Evolutionary conservation across 2,888 invertebrate species (phyloP).

Genomic region (Drosophila koepferae): DNA sequence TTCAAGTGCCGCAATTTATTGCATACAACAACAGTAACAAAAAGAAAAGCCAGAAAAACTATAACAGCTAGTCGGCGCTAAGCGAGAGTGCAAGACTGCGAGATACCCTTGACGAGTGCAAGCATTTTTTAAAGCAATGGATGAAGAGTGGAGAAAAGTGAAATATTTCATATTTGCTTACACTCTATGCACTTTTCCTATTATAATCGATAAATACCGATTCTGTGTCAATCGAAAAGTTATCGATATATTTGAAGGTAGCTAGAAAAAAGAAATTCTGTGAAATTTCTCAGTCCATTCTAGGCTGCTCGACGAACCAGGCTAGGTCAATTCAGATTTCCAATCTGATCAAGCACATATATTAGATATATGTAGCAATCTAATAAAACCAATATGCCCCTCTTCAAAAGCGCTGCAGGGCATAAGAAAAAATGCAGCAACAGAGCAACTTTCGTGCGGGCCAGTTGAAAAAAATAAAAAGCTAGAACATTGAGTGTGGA

Average conservation of each 20-base stretch:
- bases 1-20: slow-evolving; percentile 79
- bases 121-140: too few relatives aligned
- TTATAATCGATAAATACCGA: background rate
- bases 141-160: background rate
- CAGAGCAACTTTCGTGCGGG: slow-evolving; percentile 37
- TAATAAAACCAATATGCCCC: slow-evolving; percentile 1
- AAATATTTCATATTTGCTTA: background rate
- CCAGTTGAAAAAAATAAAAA: slow-evolving; percentile 2
- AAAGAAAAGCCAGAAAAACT: slow-evolving; percentile 6
- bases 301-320: background rate
- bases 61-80: background rate
- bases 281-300: too few relatives aligned
- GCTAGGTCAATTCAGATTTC: background rate
- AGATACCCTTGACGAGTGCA: background rate
- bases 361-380: background rate
- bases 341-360: background rate
- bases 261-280: background rate
- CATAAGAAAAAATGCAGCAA: slow-evolving; percentile 12
- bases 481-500: background rate
- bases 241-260: background rate
- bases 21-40: slow-evolving; percentile 55
- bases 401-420: background rate
- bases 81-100: background rate
- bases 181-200: too few relatives aligned
- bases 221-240: background rate